Conservation (phyloP, 2,797 vertebrate species). For the Amblyopsis hoosieri region DNA sequence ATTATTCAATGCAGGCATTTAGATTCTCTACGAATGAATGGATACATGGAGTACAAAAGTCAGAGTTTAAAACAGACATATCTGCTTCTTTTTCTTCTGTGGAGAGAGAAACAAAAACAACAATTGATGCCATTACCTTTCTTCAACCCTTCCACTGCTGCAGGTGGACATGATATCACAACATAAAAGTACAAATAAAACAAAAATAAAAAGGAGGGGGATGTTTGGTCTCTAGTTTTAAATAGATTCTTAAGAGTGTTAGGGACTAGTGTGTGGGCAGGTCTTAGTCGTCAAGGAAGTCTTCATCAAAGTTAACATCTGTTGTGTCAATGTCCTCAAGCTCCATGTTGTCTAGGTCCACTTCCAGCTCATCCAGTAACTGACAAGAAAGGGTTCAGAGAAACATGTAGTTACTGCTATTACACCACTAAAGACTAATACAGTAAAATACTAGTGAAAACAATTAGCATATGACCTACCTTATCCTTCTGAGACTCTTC, state of each 20-base stretch:
- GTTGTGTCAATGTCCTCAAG: constrained; percentile 96
- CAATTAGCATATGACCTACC: constrained; percentile 23
- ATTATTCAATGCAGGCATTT: constrained; percentile 32
- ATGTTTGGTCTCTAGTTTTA: constrained; percentile 76
- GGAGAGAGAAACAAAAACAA: constrained; percentile 24
- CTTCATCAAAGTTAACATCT: constrained; percentile 96
- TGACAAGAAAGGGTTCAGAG: constrained; percentile 14
- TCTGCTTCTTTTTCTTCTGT: constrained; percentile 23
- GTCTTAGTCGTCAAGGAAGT: constrained; percentile 90
- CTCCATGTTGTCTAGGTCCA: constrained; percentile 96
- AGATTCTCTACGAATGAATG: constrained; percentile 36
- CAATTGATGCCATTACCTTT: constrained; percentile 29
- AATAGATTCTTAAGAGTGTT: constrained; percentile 59
- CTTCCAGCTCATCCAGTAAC: constrained; percentile 87
- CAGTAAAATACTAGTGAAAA: neutral
- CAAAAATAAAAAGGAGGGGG: constrained; percentile 36
- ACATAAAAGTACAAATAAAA: constrained; percentile 70
- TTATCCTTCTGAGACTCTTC: constrained; percentile 54
- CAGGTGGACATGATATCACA: constrained; percentile 46
- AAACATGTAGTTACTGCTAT: neutral
- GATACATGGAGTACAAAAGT: constrained; percentile 58
- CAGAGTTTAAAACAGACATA: constrained; percentile 35
- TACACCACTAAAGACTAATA: neutral
- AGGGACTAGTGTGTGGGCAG: constrained; percentile 18
- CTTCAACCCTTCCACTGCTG: constrained; percentile 32